Percentiles rank a stretch among this genome's conserved stretches.
Evolutionary conservation across 92 coral and sea anemone genomes (phyloP).

Genomic region (Zoanthus sociatus): DNA sequence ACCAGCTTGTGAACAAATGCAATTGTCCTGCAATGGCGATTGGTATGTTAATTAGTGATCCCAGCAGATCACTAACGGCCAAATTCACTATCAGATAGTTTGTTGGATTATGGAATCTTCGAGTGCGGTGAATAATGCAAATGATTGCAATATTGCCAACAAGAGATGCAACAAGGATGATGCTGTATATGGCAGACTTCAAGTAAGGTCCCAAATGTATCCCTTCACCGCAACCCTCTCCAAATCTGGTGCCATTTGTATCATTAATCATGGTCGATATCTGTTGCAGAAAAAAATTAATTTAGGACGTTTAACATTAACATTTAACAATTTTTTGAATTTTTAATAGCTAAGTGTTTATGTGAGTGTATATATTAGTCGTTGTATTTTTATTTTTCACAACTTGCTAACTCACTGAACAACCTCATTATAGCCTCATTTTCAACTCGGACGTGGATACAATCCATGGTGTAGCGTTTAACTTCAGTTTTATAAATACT

Average conservation of each 20-base stretch:
- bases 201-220: neutral
- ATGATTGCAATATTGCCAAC: conserved; percentile 75
- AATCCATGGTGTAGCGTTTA: too few relatives aligned
- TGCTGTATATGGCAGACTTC: conserved; percentile 61
- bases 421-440: too few relatives aligned
- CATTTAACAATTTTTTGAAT: neutral
- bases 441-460: too few relatives aligned
- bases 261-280: neutral
- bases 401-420: too few relatives aligned
- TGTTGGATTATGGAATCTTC: conserved; percentile 73
- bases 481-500: too few relatives aligned
- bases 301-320: neutral
- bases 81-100: conserved; percentile 73
- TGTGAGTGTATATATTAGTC: too few relatives aligned
- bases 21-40: conserved; percentile 61
- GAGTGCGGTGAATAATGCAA: conserved; percentile 58
- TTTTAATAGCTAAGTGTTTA: neutral
- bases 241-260: neutral
- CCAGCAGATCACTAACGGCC: conserved; percentile 78
- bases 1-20: conserved; percentile 62
- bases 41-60: conserved; percentile 64
- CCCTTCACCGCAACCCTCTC: neutral
- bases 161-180: conserved; percentile 58
- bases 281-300: neutral
- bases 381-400: too few relatives aligned